Evolutionary conservation across 92 coral and sea anemone genomes (phyloP).

Genomic region (Desmophyllum pertusum): DNA sequence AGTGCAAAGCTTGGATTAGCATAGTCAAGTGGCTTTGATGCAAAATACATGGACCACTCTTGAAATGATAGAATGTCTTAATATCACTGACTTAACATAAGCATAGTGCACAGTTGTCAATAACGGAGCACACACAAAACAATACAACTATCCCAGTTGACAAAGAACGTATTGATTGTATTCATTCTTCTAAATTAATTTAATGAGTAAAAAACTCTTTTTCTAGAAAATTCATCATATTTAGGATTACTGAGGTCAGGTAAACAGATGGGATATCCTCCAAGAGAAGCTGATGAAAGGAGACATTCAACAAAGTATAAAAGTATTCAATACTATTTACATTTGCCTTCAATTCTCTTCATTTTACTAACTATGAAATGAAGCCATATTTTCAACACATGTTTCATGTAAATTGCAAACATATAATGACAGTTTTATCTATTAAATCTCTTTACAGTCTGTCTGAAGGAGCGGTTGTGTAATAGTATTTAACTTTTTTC

Average conservation of each 20-base stretch:
- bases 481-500: background rate
- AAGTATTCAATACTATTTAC: background rate
- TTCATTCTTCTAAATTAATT: background rate
- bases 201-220: background rate
- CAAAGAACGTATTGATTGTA: background rate
- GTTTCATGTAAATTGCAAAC: background rate
- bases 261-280: slow-evolving; percentile 15
- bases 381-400: background rate
- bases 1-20: background rate
- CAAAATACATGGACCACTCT: background rate
- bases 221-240: slow-evolving; percentile 14
- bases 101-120: background rate
- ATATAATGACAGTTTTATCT: background rate
- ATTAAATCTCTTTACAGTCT: background rate
- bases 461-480: background rate
- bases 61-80: background rate
- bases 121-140: background rate
- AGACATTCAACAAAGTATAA: background rate
- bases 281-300: background rate
- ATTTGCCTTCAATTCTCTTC: background rate
- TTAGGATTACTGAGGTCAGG: background rate
- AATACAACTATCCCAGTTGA: no score
- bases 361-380: no score
- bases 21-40: background rate
- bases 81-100: background rate